Evolutionary conservation across 2,888 invertebrate species (phyloP).

Genomic region (Eueremaeus valkanovi): DNA sequence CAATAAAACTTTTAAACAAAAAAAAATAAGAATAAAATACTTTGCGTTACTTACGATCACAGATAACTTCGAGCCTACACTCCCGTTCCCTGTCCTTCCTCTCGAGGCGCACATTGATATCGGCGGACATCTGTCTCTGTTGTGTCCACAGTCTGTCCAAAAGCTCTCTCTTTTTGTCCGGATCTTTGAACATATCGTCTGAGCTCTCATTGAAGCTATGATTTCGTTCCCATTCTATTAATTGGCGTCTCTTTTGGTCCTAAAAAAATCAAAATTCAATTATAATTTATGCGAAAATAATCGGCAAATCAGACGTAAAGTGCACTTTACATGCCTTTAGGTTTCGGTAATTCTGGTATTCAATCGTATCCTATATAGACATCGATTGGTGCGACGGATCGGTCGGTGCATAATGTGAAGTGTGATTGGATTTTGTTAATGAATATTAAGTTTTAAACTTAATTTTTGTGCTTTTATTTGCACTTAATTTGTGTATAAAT

Average conservation of each 20-base stretch:
- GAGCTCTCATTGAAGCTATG: not conserved
- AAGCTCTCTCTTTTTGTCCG: not conserved
- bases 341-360: conserved; percentile 3
- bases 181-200: not conserved
- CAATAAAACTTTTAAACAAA: not conserved
- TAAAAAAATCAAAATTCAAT: not conserved
- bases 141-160: not conserved
- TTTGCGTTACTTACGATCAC: not conserved
- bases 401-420: not conserved
- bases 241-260: conserved; percentile 24
- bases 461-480: too few relatives aligned
- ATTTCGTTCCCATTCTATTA: conserved; percentile 3
- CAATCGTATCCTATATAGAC: not conserved
- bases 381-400: not conserved
- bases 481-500: too few relatives aligned
- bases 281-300: not conserved
- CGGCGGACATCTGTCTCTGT: not conserved
- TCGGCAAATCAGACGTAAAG: not conserved
- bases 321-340: conserved; percentile 30
- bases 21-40: too few relatives aligned
- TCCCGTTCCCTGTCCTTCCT: too few relatives aligned
- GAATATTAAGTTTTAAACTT: too few relatives aligned
- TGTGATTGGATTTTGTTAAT: not conserved
- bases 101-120: too few relatives aligned
- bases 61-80: too few relatives aligned